A percentile compares a stretch with the other conserved stretches of the same genome.
Conservation (phyloP, 2,888 invertebrate genomes). For the Cheilosia urbana region DNA sequence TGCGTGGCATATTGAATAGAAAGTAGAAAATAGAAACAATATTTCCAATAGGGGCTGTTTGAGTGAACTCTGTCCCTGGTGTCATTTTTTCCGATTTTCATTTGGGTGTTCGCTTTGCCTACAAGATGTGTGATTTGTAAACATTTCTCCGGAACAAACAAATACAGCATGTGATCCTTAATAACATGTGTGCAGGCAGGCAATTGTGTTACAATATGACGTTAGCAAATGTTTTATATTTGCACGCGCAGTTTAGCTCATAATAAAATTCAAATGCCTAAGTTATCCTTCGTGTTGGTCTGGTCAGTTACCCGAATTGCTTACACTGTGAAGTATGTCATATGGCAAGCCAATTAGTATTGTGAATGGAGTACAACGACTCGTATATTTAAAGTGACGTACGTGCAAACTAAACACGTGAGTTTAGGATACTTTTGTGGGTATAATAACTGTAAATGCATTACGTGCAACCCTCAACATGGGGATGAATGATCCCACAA, state of each 20-base stretch:
- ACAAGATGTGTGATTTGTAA: background rate
- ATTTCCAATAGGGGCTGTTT: background rate
- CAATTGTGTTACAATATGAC: background rate
- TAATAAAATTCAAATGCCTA: background rate
- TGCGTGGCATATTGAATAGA: background rate
- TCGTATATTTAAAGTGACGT: too few species aligned
- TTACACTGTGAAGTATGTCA: background rate
- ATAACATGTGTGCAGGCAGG: background rate
- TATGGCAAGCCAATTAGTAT: background rate
- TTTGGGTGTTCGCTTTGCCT: background rate
- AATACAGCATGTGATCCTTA: background rate
- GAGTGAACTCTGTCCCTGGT: background rate
- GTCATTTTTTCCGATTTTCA: background rate
- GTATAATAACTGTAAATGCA: too few species aligned
- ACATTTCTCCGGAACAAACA: background rate
- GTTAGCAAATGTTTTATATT: conserved; percentile 3
- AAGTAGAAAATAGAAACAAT: background rate
- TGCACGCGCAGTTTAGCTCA: background rate
- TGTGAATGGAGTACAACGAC: background rate
- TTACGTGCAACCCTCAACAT: too few species aligned
- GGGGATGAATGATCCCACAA: too few species aligned
- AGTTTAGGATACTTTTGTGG: too few species aligned
- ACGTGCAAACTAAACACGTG: too few species aligned
- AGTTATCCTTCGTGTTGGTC: background rate
- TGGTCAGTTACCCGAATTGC: background rate